phyloP scores from a whole-genome alignment of 2,113 vertebrate genomes.

The Hippocampus guttulatus region DNA sequence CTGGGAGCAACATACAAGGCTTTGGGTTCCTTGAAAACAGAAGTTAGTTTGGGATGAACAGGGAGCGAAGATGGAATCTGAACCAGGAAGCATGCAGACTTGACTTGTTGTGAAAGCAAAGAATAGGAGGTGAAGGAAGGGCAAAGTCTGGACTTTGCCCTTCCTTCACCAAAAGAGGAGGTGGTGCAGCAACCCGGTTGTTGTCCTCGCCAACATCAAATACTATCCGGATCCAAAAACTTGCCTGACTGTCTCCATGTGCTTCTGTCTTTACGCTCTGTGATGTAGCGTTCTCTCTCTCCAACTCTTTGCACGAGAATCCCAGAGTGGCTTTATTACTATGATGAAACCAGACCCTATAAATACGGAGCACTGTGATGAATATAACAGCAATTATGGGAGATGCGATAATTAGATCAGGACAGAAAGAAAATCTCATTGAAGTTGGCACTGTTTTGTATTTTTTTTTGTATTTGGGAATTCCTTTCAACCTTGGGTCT shows the following conservation, averaged over 20 bases:
- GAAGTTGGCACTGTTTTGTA: conserved; percentile 65
- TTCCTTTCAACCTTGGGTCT: conserved; percentile 70
- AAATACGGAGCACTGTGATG: conserved; percentile 76
- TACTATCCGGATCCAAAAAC: conserved; percentile 61
- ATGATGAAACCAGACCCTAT: conserved; percentile 78
- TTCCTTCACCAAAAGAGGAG: conserved; percentile 76
- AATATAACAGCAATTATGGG: conserved; percentile 78
- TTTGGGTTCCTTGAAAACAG: conserved; percentile 31
- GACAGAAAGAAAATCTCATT: conserved; percentile 63
- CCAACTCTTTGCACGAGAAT: conserved; percentile 67
- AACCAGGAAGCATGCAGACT: conserved; percentile 14
- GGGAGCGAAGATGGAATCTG: background rate
- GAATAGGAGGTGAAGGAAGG: conserved; percentile 42
- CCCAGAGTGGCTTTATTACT: conserved; percentile 75
- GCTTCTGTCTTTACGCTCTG: conserved; percentile 48
- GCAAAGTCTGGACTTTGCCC: conserved; percentile 75
- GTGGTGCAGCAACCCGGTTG: conserved; percentile 75
- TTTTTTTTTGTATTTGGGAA: conserved; percentile 71
- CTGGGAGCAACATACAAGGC: conserved; percentile 58
- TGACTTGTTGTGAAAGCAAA: conserved; percentile 41
- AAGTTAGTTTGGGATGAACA: conserved; percentile 4
- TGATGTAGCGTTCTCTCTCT: conserved; percentile 39
- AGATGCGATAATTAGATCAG: conserved; percentile 73
- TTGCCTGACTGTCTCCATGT: conserved; percentile 35
- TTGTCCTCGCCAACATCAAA: conserved; percentile 77